Conservation (phyloP, 92 coral and sea anemone genomes). For the Epizoanthus rinbou region DNA sequence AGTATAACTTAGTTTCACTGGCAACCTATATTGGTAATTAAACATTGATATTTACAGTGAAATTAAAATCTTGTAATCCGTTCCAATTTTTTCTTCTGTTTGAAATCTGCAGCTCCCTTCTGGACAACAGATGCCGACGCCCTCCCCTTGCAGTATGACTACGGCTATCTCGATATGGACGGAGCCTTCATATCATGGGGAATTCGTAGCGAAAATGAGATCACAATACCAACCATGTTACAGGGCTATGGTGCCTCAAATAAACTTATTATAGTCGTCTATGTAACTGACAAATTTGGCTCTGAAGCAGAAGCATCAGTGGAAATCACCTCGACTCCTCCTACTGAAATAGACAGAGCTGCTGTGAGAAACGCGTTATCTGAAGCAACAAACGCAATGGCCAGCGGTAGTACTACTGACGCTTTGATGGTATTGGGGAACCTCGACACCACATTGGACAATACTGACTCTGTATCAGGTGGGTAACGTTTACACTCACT, state of each 20-base stretch:
- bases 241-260: slow-evolving; percentile 45
- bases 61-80: not conserved
- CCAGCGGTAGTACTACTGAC: slow-evolving; percentile 26
- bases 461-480: slow-evolving; percentile 27
- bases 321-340: slow-evolving; percentile 40
- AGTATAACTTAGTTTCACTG: too few relatives aligned
- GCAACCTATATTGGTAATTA: too few relatives aligned
- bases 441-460: slow-evolving; percentile 29
- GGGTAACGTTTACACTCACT: too few relatives aligned
- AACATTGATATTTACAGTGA: not conserved
- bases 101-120: slow-evolving; percentile 32
- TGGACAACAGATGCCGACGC: slow-evolving; percentile 57
- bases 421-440: slow-evolving; percentile 33
- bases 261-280: slow-evolving; percentile 28
- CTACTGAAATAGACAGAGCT: slow-evolving; percentile 5
- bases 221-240: slow-evolving; percentile 30
- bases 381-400: slow-evolving; percentile 27
- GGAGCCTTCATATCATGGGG: slow-evolving; percentile 47
- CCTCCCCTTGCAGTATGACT: slow-evolving; percentile 45
- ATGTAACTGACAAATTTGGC: slow-evolving; percentile 55
- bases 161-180: slow-evolving; percentile 36
- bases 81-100: not conserved
- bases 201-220: slow-evolving; percentile 14
- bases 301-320: slow-evolving; percentile 32
- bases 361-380: not conserved